phyloP scores from a whole-genome alignment of 2,888 invertebrate species.

The Lycocerus yunnanus region DNA sequence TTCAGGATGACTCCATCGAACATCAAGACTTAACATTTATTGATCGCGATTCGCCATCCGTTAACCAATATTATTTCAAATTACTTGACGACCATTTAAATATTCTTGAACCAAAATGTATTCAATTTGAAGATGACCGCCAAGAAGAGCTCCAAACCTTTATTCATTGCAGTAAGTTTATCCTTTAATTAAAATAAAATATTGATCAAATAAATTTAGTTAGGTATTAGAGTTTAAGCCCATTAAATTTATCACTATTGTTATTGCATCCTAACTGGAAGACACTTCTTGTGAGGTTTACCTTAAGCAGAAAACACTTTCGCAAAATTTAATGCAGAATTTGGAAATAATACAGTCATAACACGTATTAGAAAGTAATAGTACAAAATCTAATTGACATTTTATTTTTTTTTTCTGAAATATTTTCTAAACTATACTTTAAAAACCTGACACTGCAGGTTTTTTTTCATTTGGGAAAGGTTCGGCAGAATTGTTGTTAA shows the following conservation, averaged over 20 bases:
- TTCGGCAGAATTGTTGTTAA: background rate
- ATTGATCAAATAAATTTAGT: background rate
- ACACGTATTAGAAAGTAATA: too few species aligned
- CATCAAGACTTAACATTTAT: slow-evolving; percentile 51
- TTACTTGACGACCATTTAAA: slow-evolving; percentile 51
- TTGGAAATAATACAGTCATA: too few species aligned
- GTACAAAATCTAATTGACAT: too few species aligned
- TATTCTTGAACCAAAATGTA: slow-evolving; percentile 52
- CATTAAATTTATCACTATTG: background rate
- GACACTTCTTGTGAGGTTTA: background rate
- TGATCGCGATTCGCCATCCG: slow-evolving; percentile 54
- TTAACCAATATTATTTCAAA: slow-evolving; percentile 53
- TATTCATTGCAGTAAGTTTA: slow-evolving; percentile 49
- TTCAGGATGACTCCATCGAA: slow-evolving; percentile 51
- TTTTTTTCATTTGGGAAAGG: too few species aligned
- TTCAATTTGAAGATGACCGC: slow-evolving; percentile 46
- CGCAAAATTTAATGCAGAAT: too few species aligned
- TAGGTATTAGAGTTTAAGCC: background rate
- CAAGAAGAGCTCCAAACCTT: slow-evolving; percentile 43
- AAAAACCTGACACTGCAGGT: too few species aligned
- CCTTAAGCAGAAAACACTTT: background rate
- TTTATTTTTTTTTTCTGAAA: too few species aligned
- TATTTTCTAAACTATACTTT: too few species aligned
- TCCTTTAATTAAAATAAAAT: slow-evolving; percentile 1
- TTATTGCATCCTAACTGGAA: background rate